Conservation (phyloP, 2,797 vertebrate genomes). For the Acridotheres tristis region DNA sequence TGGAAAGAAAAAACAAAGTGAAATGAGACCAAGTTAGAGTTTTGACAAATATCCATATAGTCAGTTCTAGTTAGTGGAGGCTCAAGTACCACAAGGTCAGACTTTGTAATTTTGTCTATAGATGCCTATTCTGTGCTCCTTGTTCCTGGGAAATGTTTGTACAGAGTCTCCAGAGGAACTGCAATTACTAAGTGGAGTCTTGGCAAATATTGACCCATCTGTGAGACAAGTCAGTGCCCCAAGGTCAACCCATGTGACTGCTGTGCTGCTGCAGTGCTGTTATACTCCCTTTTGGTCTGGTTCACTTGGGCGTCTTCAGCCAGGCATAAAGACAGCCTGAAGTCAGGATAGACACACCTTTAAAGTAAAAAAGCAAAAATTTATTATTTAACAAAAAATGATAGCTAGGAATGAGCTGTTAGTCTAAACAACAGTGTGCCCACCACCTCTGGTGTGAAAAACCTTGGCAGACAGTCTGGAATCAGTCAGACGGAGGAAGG, state of each 20-base stretch:
- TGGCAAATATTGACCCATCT: background rate
- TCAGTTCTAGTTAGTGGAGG: background rate
- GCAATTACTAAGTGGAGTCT: background rate
- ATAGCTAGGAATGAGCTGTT: background rate
- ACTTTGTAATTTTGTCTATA: background rate
- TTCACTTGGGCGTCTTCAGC: background rate
- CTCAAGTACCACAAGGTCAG: background rate
- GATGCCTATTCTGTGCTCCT: background rate
- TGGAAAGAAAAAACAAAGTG: background rate
- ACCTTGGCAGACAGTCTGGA: background rate
- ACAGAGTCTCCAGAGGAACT: background rate
- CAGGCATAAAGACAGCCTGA: background rate
- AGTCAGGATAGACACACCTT: background rate
- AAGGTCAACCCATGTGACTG: background rate
- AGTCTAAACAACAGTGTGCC: background rate
- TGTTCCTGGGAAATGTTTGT: background rate
- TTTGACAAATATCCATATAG: background rate
- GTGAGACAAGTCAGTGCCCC: background rate
- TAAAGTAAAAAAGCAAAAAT: background rate
- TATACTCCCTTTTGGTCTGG: background rate
- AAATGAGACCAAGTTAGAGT: background rate
- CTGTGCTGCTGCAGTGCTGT: background rate
- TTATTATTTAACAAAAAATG: background rate
- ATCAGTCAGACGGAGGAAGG: background rate
- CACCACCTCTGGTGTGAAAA: background rate